Percentiles rank a stretch among this genome's conserved stretches.
Conservation (phyloP, 1,140 invertebrate species). For the Sesamia nonagrioides region DNA sequence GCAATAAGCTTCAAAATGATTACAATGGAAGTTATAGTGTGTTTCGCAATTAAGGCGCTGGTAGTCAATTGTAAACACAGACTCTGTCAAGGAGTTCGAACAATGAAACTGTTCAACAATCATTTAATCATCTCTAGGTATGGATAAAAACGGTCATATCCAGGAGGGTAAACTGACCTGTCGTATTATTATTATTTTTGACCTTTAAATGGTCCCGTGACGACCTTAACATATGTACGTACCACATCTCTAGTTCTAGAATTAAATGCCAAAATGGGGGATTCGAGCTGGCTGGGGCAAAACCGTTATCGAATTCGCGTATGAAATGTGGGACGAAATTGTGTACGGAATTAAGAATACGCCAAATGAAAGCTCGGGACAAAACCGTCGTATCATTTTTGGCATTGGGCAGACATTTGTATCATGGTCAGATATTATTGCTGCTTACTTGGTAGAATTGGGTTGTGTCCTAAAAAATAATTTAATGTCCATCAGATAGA, state of each 20-base stretch:
- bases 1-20: too few relatives aligned
- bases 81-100: not conserved
- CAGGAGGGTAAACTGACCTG: not conserved
- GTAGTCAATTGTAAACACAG: too few relatives aligned
- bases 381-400: not conserved
- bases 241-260: not conserved
- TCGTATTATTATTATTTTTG: not conserved
- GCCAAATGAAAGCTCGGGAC: not conserved
- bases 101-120: not conserved
- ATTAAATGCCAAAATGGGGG: not conserved
- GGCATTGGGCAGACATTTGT: not conserved
- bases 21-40: too few relatives aligned
- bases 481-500: too few relatives aligned
- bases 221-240: not conserved
- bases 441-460: not conserved
- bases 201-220: not conserved
- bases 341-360: not conserved
- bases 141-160: too few relatives aligned
- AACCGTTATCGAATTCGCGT: not conserved
- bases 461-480: too few relatives aligned
- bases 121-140: not conserved
- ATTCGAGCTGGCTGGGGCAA: not conserved
- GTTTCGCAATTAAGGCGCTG: too few relatives aligned
- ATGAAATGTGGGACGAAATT: not conserved
- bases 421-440: not conserved